Evolutionary conservation across 2,113 vertebrate species (phyloP), one percentile per base, ranked within the genome.

Genomic region (Trinectes maculatus): DNA sequence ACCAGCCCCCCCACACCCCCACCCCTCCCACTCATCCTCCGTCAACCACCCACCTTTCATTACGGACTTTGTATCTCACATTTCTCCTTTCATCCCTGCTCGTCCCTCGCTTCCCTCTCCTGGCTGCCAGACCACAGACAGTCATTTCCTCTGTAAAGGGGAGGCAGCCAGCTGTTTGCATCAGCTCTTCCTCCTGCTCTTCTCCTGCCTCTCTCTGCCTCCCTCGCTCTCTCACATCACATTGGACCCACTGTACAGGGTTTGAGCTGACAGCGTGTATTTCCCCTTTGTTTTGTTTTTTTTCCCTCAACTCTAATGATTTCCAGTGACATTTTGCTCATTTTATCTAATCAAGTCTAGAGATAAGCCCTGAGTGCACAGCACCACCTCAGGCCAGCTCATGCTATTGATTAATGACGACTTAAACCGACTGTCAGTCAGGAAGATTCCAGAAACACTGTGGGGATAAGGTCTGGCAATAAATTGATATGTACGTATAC

Each of bases 41-140:
- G 65, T 80, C 82, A 79, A 71, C 80, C 77, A 80, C 69, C 80
- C 56, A 79, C 70, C 80, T 77, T 83, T 89, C 80, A 84, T 77
- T 74, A 66, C 71, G 64, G 65, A 75, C 84, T 82, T 70, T 64
- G 58, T 85, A 73, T 74, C 74, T 48, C 46, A 47, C 44, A 62
- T 74, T 70, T 66, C 44, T 74, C n/a, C 75, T 85, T 83, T 80
- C 75, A 90, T 85, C 87, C 70, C 74, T 12, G 62, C 73, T 61
- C 59, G 61, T 58, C 57, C 69, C 81, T 59, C 15, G 16, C 66
- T 77, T 59, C 74, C 71, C 71, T 66, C 74, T 64, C 69, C 51
- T 57, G 63, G 71, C 72, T 82, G 71, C 63, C 66, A 78, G 63
- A 82, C 72, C 54, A 48, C 47, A 79, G 53, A 44, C 59, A 78